These are phyloP conservation scores for Mesorhabditis sp. DNA, from an alignment of 2,888 invertebrate genomes.

Conservation along the genomic window DNA sequence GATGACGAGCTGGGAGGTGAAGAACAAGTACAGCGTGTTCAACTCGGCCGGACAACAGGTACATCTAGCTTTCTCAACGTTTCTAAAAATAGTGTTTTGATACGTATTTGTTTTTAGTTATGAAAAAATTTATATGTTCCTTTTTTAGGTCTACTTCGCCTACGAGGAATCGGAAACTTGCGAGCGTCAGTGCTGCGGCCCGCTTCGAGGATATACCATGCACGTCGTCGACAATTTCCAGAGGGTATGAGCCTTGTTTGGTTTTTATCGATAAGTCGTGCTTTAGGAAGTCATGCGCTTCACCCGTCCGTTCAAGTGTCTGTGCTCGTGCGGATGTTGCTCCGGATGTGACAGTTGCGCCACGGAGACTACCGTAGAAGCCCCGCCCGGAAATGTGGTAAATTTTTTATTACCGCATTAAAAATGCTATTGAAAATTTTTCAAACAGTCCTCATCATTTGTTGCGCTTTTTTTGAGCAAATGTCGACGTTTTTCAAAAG, in stretches of 20 bases:
- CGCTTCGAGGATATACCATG: constrained; percentile 57
- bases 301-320: constrained; percentile 10
- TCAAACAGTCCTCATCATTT: too few relatives aligned
- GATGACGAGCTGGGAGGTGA: constrained; percentile 22
- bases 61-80: background rate
- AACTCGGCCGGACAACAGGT: constrained; percentile 16
- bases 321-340: background rate
- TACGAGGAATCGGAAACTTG: constrained; percentile 56
- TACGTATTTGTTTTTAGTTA: background rate
- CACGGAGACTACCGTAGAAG: constrained; percentile 6
- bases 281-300: constrained; percentile 13
- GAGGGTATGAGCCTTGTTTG: background rate
- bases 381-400: constrained; percentile 10
- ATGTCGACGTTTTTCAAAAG: too few relatives aligned
- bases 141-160: constrained; percentile 19
- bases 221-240: constrained; percentile 57
- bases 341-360: constrained; percentile 8
- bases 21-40: constrained; percentile 18
- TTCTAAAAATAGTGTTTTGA: background rate
- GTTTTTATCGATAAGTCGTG: background rate
- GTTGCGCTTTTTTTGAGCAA: too few relatives aligned
- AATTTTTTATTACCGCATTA: too few relatives aligned
- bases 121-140: background rate
- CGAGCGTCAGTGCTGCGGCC: constrained; percentile 58
- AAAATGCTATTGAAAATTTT: too few relatives aligned